Evolutionary conservation across 2,797 vertebrate genomes (phyloP), one percentile per base, ranked within the genome.

Genomic region (Orestias chungarensis): DNA sequence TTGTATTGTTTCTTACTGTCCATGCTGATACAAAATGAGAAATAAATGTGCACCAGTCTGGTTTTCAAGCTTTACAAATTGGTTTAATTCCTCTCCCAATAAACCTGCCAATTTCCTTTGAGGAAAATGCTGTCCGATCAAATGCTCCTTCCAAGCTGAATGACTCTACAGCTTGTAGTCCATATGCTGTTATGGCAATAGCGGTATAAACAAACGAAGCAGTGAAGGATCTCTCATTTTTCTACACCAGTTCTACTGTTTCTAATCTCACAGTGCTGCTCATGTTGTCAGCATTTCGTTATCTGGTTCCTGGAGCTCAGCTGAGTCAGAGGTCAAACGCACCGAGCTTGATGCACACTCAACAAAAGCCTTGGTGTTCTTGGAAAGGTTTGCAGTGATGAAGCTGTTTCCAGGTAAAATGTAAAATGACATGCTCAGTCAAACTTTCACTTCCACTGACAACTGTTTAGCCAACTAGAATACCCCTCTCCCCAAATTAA

Each of bases 171-270:
- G 90, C 89, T 88, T 90, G 86, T 85, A 75, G 82, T 77, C 89
- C 91, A 92, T 92, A 93, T 91, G 93, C 83, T 90, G 88, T 90
- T 89, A 82, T 89, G 86, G 87, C 87, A 89, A 89, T 86, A 90
- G 50, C 80, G 78, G 74, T 69, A 80, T 66, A 54, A 74, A 74
- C 80, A 75, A 88, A 90, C 81, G 85, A 84, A 87, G 83, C 83
- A 82, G 80, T 23, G 54, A 73, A 47, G 78, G 35, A 44, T 40
- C 27, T 64, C 8, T 59, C 25, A 1, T 25, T 68, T 31, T 47
- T 47, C 8, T 47, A 1, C 3, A 33, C 40, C 66, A 4, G 18
- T 62, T 46, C 74, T 75, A 20, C 81, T 72, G 68, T 75, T 74
- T 85, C 71, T 86, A 81, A 84, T 87, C 87, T 88, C 84, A 49